Evolutionary conservation across 2,113 vertebrate genomes (phyloP).

Genomic region (Poecile atricapillus): DNA sequence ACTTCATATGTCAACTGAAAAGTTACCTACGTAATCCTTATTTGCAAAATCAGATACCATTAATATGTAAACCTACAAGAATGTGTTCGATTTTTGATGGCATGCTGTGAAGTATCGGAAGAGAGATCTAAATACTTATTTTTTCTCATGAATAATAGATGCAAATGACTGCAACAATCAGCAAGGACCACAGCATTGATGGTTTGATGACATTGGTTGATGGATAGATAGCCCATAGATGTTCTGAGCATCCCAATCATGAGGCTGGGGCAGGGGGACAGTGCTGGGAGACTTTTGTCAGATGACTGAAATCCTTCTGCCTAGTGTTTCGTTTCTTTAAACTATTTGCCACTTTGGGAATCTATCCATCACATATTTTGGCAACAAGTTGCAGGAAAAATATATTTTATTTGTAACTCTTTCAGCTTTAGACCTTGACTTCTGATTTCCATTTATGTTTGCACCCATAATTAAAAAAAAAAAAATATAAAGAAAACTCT

Average conservation of each 20-base stretch:
- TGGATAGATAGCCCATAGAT: neutral
- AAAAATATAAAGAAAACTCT: neutral
- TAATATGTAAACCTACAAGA: neutral
- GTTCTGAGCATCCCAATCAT: neutral
- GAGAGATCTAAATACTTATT: neutral
- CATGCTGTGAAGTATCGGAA: neutral
- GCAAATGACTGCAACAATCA: neutral
- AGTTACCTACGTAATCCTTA: neutral
- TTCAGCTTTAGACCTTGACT: neutral
- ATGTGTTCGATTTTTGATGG: neutral
- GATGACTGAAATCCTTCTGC: neutral
- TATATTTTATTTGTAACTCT: neutral
- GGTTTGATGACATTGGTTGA: neutral
- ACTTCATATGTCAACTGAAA: neutral
- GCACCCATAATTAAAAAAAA: neutral
- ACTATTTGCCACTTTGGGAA: neutral
- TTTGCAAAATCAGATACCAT: neutral
- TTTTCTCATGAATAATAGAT: neutral
- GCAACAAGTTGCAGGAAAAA: neutral
- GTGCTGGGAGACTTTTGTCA: neutral
- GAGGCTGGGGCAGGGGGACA: neutral
- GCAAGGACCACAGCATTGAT: neutral
- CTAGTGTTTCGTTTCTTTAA: neutral
- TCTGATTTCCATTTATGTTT: neutral
- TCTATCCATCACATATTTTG: neutral